Evolutionary conservation across 2,797 vertebrate genomes (phyloP), one percentile per base, ranked within the genome.

Genomic region (Notoglanidium macrostoma): DNA sequence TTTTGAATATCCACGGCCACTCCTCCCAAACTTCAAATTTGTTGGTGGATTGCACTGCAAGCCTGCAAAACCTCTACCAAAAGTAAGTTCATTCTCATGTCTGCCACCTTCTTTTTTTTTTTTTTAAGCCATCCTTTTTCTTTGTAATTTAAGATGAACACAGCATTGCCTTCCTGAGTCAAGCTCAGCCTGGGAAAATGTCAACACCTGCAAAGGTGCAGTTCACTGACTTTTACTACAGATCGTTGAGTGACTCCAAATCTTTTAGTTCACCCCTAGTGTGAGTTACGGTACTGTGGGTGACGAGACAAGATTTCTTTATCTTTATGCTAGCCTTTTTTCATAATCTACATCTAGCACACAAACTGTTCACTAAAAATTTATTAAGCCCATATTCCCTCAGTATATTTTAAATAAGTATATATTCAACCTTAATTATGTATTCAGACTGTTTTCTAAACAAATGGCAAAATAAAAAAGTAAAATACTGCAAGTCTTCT

Each of bases 31-130:
- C 90, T 98, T 98, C 88, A 95, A 97, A 82, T 96, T 97, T 67
- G 96, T 98, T 12, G 97, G 97, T 86, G 97, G 97, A 65, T 92
- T 98, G 76, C 97, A 98, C 17, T 98, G 97, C 86, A 95, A 95
- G 92, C 97, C 97, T 4, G 96, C 97, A 86, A 97, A 96, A 86
- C 95, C 95, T 0, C 91, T 98, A 89, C 95, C 96, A 88, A 92
- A 96, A 93, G 97, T 97, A 94, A 86, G 85, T 0, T 57, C 26
- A 23, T 46, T 83, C n/a, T 29, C 17, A 7, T 59, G 26, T 65
- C 10, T 63, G 8, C 9, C 23, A n/a, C 0, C 11, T 14, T n/a
- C n/a, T 29, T 4, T n/a, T 29, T 68, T 19, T 29, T 4, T n/a
- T 29, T 68, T 19, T 4, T 2, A 68, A 73, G 17, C 19, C 19